Percentiles rank a stretch among this genome's conserved stretches.
Conservation (phyloP, 92 coral and sea anemone genomes). For the Diadumene lineata region DNA sequence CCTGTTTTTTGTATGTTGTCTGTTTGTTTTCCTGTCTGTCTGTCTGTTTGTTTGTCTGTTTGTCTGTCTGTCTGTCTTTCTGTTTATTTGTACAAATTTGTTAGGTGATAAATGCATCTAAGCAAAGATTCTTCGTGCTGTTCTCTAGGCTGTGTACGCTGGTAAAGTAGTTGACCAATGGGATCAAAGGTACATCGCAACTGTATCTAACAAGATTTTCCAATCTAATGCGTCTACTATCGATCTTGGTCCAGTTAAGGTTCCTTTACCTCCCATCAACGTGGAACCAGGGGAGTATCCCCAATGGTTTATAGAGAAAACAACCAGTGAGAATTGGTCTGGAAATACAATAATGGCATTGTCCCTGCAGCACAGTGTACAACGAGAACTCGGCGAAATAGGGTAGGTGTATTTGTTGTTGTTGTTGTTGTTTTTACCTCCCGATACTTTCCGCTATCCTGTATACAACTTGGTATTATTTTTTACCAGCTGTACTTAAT, state of each 20-base stretch:
- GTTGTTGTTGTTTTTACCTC: no score
- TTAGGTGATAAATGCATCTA: no score
- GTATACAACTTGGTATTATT: no score
- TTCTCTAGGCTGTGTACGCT: constrained; percentile 75
- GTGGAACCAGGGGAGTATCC: constrained; percentile 89
- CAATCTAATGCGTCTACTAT: constrained; percentile 72
- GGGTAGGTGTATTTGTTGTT: no score
- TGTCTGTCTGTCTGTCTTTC: no score
- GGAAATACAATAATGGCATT: constrained; percentile 60
- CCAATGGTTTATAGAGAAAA: constrained; percentile 90
- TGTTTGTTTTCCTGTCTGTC: no score
- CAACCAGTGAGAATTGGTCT: constrained; percentile 52
- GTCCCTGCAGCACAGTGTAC: constrained; percentile 69
- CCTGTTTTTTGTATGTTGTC: no score
- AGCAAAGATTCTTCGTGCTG: no score
- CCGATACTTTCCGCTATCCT: no score
- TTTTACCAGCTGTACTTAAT: no score
- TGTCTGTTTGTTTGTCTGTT: no score
- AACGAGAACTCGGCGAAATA: constrained; percentile 78
- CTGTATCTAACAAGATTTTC: constrained; percentile 63
- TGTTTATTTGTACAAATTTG: no score
- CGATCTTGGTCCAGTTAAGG: constrained; percentile 61
- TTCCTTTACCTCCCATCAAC: constrained; percentile 94
- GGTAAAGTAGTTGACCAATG: constrained; percentile 82
- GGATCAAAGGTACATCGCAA: constrained; percentile 74